These are phyloP conservation scores for Pao palembangensis DNA, from an alignment of 2,113 vertebrate genomes.

Conservation along the genomic window DNA sequence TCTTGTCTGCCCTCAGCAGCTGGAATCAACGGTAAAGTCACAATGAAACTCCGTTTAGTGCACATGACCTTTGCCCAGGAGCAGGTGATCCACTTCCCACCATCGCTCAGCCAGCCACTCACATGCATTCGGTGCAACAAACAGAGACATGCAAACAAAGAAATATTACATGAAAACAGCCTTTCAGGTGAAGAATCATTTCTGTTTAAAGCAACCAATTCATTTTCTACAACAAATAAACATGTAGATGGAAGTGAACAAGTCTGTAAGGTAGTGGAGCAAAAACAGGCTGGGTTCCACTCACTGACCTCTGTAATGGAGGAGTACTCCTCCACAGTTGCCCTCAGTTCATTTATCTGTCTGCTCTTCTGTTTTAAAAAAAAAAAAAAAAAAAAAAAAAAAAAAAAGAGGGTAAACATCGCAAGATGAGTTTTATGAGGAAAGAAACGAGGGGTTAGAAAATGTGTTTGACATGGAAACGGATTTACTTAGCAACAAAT, in stretches of 20 bases:
- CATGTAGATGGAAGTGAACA: too few relatives aligned
- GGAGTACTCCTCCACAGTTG: constrained; percentile 78
- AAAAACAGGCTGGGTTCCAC: not conserved
- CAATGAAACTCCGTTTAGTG: constrained; percentile 6
- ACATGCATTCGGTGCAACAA: not conserved
- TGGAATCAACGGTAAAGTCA: constrained; percentile 39
- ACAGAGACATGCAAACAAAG: not conserved
- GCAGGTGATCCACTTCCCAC: constrained; percentile 40
- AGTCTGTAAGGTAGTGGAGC: not conserved
- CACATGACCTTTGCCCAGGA: not conserved
- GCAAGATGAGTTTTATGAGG: too few relatives aligned
- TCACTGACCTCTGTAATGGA: constrained; percentile 81
- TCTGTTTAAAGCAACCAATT: too few relatives aligned
- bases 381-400: constrained; percentile 12
- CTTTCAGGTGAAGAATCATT: too few relatives aligned
- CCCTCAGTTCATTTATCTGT: constrained; percentile 80
- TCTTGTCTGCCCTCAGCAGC: constrained; percentile 81
- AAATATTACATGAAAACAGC: too few relatives aligned
- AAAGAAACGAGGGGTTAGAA: too few relatives aligned
- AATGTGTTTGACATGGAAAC: not conserved
- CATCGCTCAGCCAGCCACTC: not conserved
- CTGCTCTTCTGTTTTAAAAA: constrained; percentile 75
- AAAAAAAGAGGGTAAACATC: not conserved
- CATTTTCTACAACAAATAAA: too few relatives aligned
- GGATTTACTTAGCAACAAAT: not conserved